Base-by-base conservation (phyloP, 2,797 vertebrate genomes). In the Onychomys arenicola region DNA sequence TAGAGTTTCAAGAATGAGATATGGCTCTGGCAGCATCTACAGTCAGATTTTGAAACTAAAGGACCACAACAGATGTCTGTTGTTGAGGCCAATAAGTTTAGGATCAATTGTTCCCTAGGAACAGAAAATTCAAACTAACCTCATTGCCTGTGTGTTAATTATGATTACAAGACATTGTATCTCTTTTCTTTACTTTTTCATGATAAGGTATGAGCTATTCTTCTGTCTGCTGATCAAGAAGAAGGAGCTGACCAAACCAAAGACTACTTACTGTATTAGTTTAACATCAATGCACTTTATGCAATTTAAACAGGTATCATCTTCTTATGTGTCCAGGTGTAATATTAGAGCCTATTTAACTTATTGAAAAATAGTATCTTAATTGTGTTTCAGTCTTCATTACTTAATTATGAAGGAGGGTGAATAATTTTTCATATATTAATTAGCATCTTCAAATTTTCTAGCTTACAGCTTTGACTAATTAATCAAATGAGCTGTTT, bases 401-500 rank as follows among this genome's bases (percentile, higher is more conserved):
- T 94, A 52, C 81, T 91, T 93, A 95, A 81, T 95, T 97, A 29
- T 46, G 52, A 93, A 85, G n/a, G 75, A 81, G 52, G 46, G 4
- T 77, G 43, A 94, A 90, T 82, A 89, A 69, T 43, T 90, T 94
- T 89, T 89, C 73, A 86, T 61, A 49, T 90, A 75, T 86, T 81
- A 80, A 94, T 76, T 87, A 57, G 59, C 49, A 59, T 94, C 32
- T 40, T 90, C 57, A 91, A 52, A 84, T 80, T 75, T 59, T 61
- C 59, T 61, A 82, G 57, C 65, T 94, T 90, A 86, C 13, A 75
- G 37, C 46, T 94, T 94, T 92, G 52, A 91, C 32, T 46, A 76
- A 90, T 81, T 90, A 94, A 92, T 92, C 90, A 94, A 92, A 86
- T 92, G 29, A 27, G 37, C 8, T 81, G 65, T 90, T 92, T 94